Evolutionary conservation across 1,140 invertebrate genomes (phyloP), one percentile per base, ranked within the genome.

Genomic region (Periplaneta americana): DNA sequence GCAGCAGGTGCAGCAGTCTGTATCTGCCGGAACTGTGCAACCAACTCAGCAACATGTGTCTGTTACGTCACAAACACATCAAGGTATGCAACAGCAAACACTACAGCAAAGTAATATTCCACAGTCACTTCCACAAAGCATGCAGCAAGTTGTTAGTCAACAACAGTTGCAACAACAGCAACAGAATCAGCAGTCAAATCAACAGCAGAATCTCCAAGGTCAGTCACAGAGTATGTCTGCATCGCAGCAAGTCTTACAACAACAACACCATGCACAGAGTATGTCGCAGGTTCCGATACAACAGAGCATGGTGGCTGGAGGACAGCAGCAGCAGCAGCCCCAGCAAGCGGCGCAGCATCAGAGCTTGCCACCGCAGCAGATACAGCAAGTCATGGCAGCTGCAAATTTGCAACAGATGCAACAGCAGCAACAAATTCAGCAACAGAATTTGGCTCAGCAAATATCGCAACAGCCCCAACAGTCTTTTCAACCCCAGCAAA

Each of bases 31-130:
- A 36, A 6, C 36, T 28, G 36, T 78, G n/a, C 76, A 78, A 18
- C 76, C 34, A 31, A 1, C 34, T n/a, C 34, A 36, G n/a, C 76
- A 34, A 31, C 34, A 36, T 10, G 76, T 34, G 34, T 36, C 34
- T 31, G 35, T 36, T 15, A 31, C 35, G 11, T 32, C 74, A n/a
- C 80, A 89, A 82, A 88, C 88, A 83, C 89, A 89, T 84, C 86
- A 89, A 83, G 87, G 88, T 18, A 86, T 89, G 82, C 86, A 89
- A 31, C 89, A 88, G 82, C 89, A 89, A 77, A 85, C 82, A 87
- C 36, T 89, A 89, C 80, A 57, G 32, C 57, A 57, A 66, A 66
- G 22, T n/a, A 66, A 11, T 66, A 82, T 80, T 15, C 35, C 34
- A 75, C 79, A 80, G 80, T 33, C 31, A 33, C 74, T 36, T 32